These are phyloP conservation scores for Potamarius usumacintae DNA, from an alignment of 2,113 vertebrate species.

Conservation along the genomic window DNA sequence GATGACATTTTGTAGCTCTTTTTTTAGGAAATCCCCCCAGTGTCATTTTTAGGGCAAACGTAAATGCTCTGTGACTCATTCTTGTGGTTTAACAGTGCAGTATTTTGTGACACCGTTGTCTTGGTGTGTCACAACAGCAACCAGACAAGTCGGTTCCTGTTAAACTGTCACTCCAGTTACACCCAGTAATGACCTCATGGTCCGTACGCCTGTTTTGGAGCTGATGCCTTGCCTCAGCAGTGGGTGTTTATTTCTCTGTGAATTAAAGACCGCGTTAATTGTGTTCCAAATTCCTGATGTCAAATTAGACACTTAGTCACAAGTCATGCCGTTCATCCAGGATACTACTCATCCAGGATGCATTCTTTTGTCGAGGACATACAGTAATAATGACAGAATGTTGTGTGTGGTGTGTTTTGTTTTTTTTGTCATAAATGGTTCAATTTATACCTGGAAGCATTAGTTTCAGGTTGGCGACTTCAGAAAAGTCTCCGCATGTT, in stretches of 20 bases:
- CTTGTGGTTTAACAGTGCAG: slow-evolving; percentile 8
- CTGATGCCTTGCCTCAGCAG: too few relatives aligned
- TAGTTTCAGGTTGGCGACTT: background rate
- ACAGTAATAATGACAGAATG: too few relatives aligned
- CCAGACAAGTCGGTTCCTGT: slow-evolving; percentile 25
- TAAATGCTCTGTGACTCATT: background rate
- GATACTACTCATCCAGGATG: background rate
- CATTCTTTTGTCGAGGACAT: background rate
- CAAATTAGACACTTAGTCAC: background rate
- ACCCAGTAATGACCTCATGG: slow-evolving; percentile 12
- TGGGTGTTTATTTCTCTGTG: background rate
- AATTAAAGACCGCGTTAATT: background rate
- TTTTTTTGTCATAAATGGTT: background rate
- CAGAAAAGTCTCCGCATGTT: background rate
- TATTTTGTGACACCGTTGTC: background rate
- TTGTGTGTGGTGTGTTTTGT: background rate
- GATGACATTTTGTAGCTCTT: too few relatives aligned
- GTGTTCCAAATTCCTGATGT: background rate
- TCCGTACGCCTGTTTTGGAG: background rate
- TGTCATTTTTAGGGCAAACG: background rate
- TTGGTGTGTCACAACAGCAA: background rate
- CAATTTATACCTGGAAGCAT: background rate
- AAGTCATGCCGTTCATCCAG: background rate
- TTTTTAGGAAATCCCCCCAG: too few relatives aligned
- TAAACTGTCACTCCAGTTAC: slow-evolving; percentile 30